Base-by-base conservation (phyloP, 2,888 invertebrate species). In the Chrysina gloriosa region DNA sequence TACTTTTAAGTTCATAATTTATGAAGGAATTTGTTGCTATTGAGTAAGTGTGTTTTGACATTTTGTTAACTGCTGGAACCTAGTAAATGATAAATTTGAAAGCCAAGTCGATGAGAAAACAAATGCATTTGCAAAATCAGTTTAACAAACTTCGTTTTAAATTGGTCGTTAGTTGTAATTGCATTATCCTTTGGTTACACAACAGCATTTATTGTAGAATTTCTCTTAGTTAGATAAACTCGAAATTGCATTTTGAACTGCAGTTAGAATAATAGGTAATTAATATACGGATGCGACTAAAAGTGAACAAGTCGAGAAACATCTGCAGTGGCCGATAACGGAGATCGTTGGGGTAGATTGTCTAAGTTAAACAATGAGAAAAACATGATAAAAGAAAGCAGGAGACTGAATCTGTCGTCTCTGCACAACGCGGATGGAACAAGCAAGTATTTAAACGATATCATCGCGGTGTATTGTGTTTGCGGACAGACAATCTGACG, bases 401-500 rank as follows among this genome's bases (percentile, higher is more conserved):
- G 42, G 7, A 54, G 58, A 61, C 58, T 45, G 31, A 42, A 68
- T 63, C 67, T 65, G 61, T 58, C 63, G 65, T 61, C 56, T 34
- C 50, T 45, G 48, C 56, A 70, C 63, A 68, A 70, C 68, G 68
- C 27, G 56, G 63, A 67, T 31, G 63, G 64, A 69, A 71, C 70
- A 72, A 71, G 65, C 65, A 61, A 69, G 73, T 71, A 72, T 75
- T 77, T 76, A 75, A 76, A 73, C 71, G 73, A 75, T 76, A 75
- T 70, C 72, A 75, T 75, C 75, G 67, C 54, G 56, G 65, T 50
- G 72, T 69, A 76, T 77, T 75, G 75, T 77, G 72, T 73, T 76
- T 73, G 77, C 74, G 73, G 77, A 74, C 76, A 72, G 75, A 73
- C 71, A 71, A 73, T 75, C 72, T 72, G 74, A 77, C 74, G 76